Percentiles rank a stretch among this genome's conserved stretches.
These are phyloP conservation scores for Teinopalpus imperialis DNA, from an alignment of 2,888 invertebrate species.

Conservation along the genomic window DNA sequence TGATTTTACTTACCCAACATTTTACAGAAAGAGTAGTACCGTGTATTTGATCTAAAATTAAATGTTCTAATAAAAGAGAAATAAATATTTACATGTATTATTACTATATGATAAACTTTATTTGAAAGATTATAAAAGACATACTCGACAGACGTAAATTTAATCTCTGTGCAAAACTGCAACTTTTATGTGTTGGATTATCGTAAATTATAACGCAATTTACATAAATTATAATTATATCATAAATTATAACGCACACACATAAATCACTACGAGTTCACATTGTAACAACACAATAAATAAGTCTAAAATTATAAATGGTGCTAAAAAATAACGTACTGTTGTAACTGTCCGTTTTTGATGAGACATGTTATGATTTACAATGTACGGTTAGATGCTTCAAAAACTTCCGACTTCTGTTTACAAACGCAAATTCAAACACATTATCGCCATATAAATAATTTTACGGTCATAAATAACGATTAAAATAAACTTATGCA, in stretches of 20 bases:
- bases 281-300: conserved; percentile 15
- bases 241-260: no score
- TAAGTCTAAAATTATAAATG: conserved; percentile 19
- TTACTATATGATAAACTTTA: no score
- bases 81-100: no score
- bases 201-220: conserved; percentile 15
- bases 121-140: neutral
- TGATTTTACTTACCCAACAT: no score
- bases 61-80: no score
- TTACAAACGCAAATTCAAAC: conserved; percentile 10
- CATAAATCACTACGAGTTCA: conserved; percentile 17
- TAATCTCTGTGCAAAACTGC: conserved; percentile 1
- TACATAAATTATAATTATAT: no score
- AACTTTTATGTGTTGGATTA: conserved; percentile 7
- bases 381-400: conserved; percentile 6
- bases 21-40: no score
- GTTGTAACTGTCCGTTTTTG: conserved; percentile 7
- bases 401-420: conserved; percentile 16
- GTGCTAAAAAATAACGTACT: conserved; percentile 6
- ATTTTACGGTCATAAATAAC: conserved; percentile 9
- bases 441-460: conserved; percentile 19
- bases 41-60: no score
- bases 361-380: conserved; percentile 23
- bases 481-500: conserved; percentile 7
- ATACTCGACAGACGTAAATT: no score